Evolutionary conservation across 2,888 invertebrate species (phyloP).

Genomic region (Halictus quadricinctus): DNA sequence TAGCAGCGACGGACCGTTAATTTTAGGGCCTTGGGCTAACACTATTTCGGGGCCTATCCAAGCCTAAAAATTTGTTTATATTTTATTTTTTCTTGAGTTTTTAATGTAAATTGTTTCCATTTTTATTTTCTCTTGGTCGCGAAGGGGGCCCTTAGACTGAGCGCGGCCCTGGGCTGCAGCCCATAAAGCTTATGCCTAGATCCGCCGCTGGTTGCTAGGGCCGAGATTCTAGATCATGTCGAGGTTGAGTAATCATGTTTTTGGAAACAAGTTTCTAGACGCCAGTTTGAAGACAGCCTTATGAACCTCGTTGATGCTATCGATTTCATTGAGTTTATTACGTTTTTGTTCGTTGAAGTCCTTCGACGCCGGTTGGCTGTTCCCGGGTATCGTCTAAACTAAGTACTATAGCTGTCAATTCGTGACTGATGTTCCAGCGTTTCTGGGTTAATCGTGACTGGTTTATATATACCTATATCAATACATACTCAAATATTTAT

Average conservation of each 20-base stretch:
- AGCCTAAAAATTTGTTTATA: no score
- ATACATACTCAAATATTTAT: background rate
- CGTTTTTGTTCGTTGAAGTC: background rate
- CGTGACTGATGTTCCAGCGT: background rate
- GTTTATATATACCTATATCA: background rate
- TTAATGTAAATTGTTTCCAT: no score
- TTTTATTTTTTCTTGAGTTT: no score
- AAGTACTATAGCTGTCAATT: background rate
- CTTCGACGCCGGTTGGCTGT: background rate
- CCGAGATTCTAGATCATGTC: background rate
- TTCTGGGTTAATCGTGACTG: background rate
- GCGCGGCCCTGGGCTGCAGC: no score
- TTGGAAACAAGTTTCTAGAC: background rate
- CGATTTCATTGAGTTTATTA: background rate
- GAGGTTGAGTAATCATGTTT: background rate
- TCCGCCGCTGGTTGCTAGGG: no score
- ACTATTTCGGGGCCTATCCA: no score
- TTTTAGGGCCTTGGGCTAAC: no score
- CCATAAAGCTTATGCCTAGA: no score
- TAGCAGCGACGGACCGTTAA: no score
- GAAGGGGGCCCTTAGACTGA: no score
- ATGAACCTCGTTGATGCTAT: background rate
- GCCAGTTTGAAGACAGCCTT: background rate
- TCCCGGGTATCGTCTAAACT: background rate
- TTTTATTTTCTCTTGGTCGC: no score